A percentile compares a stretch with the other conserved stretches of the same genome.
These are phyloP conservation scores for Strix aluco DNA, from an alignment of 2,113 vertebrate species.

Conservation along the genomic window DNA sequence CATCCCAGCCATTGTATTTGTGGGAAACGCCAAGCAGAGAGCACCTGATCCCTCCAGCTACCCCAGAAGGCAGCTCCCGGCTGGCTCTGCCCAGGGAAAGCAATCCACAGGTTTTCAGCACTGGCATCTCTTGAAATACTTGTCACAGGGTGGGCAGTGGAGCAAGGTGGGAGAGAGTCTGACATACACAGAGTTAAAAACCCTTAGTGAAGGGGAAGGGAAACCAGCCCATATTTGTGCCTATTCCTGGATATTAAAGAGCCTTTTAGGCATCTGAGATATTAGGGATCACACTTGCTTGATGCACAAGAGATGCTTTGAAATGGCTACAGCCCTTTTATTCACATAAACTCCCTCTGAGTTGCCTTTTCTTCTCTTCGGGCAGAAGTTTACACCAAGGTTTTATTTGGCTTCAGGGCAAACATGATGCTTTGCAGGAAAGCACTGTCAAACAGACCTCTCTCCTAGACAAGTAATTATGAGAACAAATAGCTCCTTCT, in stretches of 20 bases:
- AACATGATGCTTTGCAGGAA: constrained; percentile 55
- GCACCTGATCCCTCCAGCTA: background rate
- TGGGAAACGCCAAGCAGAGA: constrained; percentile 26
- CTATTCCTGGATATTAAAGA: constrained; percentile 34
- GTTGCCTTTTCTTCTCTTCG: constrained; percentile 50
- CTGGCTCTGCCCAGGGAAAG: background rate
- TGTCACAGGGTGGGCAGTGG: background rate
- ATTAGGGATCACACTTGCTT: background rate
- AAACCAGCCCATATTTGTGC: background rate
- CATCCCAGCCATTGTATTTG: background rate
- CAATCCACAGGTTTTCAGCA: background rate
- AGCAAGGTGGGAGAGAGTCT: background rate
- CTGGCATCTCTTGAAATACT: background rate
- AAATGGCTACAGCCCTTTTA: constrained; percentile 39
- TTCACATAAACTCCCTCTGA: constrained; percentile 46
- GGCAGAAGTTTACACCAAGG: constrained; percentile 43
- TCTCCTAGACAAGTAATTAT: constrained; percentile 54
- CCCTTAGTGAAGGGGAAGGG: background rate
- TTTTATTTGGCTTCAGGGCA: constrained; percentile 65
- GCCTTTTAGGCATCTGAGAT: constrained; percentile 2
- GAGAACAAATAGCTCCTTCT: constrained; percentile 67
- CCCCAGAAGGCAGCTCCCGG: background rate
- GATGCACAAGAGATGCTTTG: constrained; percentile 52
- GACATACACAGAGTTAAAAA: background rate
- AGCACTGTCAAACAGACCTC: constrained; percentile 58